Conservation (phyloP, 2,888 invertebrate species). For the Chironomus tentans region DNA sequence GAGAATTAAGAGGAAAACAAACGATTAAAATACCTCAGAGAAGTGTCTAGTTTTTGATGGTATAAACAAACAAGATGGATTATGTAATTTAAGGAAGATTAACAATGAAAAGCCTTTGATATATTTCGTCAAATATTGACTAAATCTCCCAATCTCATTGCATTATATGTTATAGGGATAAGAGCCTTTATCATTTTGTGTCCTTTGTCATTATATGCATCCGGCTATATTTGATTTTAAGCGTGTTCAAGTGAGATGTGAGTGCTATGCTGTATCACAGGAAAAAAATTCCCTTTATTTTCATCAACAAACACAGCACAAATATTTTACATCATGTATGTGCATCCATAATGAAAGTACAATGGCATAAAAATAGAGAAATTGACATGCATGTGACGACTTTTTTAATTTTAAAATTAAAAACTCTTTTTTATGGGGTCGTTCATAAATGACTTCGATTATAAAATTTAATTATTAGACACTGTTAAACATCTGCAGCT, state of each 20-base stretch:
- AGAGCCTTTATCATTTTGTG: neutral
- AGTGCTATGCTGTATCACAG: neutral
- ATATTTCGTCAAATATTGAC: slow-evolving; percentile 17
- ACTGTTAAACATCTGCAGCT: no score
- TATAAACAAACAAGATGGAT: slow-evolving; percentile 8
- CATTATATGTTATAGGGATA: neutral
- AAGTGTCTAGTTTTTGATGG: neutral
- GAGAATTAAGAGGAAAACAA: no score
- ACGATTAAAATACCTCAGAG: no score
- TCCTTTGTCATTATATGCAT: neutral
- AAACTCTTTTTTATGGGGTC: neutral
- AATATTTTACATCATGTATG: neutral
- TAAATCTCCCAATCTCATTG: neutral
- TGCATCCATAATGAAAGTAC: no score
- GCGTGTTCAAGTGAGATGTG: neutral
- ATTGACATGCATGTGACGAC: neutral
- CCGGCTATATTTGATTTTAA: neutral
- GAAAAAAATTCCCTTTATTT: neutral
- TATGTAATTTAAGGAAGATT: slow-evolving; percentile 22
- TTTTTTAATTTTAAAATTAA: neutral
- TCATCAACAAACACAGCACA: neutral
- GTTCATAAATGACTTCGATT: no score
- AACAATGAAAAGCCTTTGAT: slow-evolving; percentile 14
- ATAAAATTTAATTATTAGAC: no score
- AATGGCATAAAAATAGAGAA: neutral